Conservation (phyloP, 2,113 vertebrate species). For the Lepisosteus osseus region DNA sequence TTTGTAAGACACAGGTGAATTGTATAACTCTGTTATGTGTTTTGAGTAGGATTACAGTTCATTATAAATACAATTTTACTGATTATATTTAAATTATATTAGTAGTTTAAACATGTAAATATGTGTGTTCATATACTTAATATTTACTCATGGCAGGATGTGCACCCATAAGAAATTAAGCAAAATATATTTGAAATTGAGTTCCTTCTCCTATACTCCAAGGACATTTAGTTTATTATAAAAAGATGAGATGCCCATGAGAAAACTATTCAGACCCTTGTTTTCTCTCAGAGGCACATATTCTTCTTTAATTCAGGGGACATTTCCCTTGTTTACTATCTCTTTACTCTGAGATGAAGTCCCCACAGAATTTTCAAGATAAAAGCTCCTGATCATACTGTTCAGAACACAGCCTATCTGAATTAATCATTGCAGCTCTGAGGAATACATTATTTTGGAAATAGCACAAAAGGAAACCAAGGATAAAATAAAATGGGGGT, state of each 20-base stretch:
- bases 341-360: conserved; percentile 4
- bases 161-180: too few species aligned
- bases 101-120: too few species aligned
- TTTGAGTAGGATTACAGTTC: too few species aligned
- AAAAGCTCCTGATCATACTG: not conserved
- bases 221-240: conserved; percentile 3
- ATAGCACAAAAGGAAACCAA: not conserved
- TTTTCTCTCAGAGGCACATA: conserved; percentile 14
- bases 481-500: not conserved
- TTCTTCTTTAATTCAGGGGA: conserved; percentile 14
- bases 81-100: too few species aligned
- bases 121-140: too few species aligned
- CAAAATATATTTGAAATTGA: not conserved
- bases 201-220: not conserved
- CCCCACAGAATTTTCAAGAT: conserved; percentile 1
- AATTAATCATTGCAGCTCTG: not conserved
- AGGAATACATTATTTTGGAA: conserved; percentile 12
- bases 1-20: too few species aligned
- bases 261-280: not conserved
- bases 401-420: conserved; percentile 1
- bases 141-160: too few species aligned
- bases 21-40: too few species aligned
- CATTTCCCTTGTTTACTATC: conserved; percentile 4
- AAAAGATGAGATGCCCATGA: not conserved
- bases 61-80: too few species aligned